Conservation (phyloP, 2,797 vertebrate species). For the Lophotriccus pileatus region DNA sequence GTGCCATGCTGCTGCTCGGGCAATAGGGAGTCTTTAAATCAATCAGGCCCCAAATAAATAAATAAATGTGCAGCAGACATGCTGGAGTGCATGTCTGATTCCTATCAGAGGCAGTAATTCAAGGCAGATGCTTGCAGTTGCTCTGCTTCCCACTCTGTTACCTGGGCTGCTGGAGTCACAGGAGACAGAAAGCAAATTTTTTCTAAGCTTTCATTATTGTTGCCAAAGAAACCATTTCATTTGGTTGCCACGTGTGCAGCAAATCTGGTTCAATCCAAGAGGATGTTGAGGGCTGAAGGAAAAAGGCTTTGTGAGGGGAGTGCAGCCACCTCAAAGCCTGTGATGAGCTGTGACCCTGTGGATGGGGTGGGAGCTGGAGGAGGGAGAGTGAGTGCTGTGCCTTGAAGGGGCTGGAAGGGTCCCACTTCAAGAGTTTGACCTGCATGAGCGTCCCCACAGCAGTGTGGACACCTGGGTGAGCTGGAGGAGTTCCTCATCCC, state of each 20-base stretch:
- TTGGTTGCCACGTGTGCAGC: slow-evolving; percentile 38
- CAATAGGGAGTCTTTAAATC: slow-evolving; percentile 64
- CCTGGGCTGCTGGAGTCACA: slow-evolving; percentile 45
- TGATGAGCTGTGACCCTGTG: accelerated
- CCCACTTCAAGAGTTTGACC: accelerated
- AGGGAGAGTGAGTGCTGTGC: not conserved
- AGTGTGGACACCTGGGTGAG: accelerated
- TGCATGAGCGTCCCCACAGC: accelerated
- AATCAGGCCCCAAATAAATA: slow-evolving; percentile 61
- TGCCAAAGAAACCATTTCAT: slow-evolving; percentile 61
- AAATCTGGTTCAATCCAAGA: not conserved
- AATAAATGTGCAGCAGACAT: slow-evolving; percentile 47
- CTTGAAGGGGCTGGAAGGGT: not conserved
- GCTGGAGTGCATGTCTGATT: slow-evolving; percentile 55
- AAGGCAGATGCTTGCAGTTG: slow-evolving; percentile 49
- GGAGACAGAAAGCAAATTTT: slow-evolving; percentile 8
- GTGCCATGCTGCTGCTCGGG: slow-evolving; percentile 42
- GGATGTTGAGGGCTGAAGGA: not conserved
- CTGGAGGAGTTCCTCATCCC: not conserved
- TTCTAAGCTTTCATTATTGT: slow-evolving; percentile 28
- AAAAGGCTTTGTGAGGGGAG: not conserved
- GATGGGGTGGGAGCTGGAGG: not conserved
- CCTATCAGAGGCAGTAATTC: slow-evolving; percentile 50
- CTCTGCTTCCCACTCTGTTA: not conserved
- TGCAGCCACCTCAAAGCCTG: accelerated